phyloP scores from a whole-genome alignment of 2,888 invertebrate species.

The Cheilosia variabilis region DNA sequence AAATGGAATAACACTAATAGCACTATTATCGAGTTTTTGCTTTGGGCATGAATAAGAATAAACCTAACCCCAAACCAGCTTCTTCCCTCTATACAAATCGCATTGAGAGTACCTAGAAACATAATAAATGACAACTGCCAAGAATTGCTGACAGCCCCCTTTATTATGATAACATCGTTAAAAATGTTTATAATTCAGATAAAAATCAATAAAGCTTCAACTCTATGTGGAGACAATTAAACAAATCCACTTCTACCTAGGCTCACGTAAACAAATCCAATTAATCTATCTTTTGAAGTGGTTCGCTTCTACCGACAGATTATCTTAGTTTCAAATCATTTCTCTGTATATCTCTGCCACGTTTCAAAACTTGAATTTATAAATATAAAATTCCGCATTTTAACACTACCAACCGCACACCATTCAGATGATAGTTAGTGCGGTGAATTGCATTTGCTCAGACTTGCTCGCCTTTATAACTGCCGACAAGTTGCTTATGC shows the following conservation, averaged over 20 bases:
- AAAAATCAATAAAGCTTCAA: conserved; percentile 50
- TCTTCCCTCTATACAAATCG: too few relatives aligned
- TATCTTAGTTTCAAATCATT: conserved; percentile 33
- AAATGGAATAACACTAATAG: too few relatives aligned
- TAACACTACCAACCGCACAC: conserved; percentile 25
- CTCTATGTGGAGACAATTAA: conserved; percentile 47
- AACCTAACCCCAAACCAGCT: too few relatives aligned
- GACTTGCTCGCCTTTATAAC: conserved; percentile 51
- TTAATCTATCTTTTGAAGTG: conserved; percentile 46
- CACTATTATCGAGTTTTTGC: too few relatives aligned
- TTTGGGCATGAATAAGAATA: too few relatives aligned
- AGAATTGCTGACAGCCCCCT: conserved; percentile 37
- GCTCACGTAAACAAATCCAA: conserved; percentile 43
- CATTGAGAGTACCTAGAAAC: not conserved
- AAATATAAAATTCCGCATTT: conserved; percentile 38
- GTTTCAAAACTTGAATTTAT: conserved; percentile 60
- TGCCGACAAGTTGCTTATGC: conserved; percentile 73
- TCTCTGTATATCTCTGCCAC: not conserved
- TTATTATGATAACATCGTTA: conserved; percentile 27
- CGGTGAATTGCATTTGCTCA: not conserved
- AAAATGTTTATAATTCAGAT: conserved; percentile 62
- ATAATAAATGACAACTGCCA: conserved; percentile 23
- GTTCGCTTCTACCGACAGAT: conserved; percentile 23
- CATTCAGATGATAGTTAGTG: conserved; percentile 44
- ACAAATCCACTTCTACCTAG: conserved; percentile 41